Conservation (phyloP, 2,888 invertebrate genomes). For the Temnothorax unifasciatus region DNA sequence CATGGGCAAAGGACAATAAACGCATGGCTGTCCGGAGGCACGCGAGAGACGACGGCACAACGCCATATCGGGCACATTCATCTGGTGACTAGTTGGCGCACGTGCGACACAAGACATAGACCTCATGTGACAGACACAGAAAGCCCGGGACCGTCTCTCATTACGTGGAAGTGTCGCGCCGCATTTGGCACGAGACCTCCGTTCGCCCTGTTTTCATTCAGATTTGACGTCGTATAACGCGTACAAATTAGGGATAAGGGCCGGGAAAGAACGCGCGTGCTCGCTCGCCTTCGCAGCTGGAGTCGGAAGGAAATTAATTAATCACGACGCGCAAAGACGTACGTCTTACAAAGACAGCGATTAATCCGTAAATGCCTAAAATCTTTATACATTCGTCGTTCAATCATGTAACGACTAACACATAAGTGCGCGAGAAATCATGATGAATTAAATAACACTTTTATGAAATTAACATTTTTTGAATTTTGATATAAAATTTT, state of each 20-base stretch:
- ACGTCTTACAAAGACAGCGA: not conserved
- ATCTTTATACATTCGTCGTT: not conserved
- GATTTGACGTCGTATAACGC: constrained; percentile 27
- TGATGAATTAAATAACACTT: not conserved
- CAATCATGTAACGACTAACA: not conserved
- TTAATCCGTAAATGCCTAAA: not conserved
- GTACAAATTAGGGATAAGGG: constrained; percentile 34
- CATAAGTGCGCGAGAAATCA: not conserved
- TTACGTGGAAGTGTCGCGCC: constrained; percentile 43
- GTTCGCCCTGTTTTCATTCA: constrained; percentile 54
- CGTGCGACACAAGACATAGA: constrained; percentile 52
- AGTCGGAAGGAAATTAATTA: constrained; percentile 40
- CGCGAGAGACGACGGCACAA: constrained; percentile 59
- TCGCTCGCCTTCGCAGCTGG: constrained; percentile 31
- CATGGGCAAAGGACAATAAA: constrained; percentile 51
- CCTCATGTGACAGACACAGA: constrained; percentile 22
- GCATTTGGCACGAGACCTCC: constrained; percentile 60
- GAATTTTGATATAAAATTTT: not conserved
- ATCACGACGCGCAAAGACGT: constrained; percentile 13
- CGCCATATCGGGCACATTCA: constrained; percentile 62
- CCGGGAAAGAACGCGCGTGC: constrained; percentile 5
- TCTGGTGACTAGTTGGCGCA: constrained; percentile 60
- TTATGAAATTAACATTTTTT: not conserved
- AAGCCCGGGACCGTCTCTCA: constrained; percentile 28
- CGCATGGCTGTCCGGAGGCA: constrained; percentile 48